Conservation (phyloP, 2,113 vertebrate genomes). For the Rhinoderma darwinii region DNA sequence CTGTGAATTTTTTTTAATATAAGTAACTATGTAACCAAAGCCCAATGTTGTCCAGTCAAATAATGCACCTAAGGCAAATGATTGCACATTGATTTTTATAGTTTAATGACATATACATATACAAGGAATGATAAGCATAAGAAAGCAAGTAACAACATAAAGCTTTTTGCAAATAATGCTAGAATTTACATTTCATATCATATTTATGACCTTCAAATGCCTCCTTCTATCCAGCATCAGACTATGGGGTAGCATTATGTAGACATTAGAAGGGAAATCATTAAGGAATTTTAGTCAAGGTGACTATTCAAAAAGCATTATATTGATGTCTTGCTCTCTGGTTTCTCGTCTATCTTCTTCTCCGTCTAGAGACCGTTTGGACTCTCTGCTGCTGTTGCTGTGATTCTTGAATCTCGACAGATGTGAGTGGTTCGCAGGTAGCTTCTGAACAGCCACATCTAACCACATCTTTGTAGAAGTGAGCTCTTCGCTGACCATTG, state of each 20-base stretch:
- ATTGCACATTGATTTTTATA: constrained; percentile 21
- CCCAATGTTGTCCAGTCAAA: too few species aligned
- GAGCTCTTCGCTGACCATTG: neutral
- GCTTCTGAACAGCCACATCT: constrained; percentile 43
- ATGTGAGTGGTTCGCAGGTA: neutral
- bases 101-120: constrained; percentile 46
- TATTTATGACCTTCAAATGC: neutral
- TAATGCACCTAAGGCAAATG: neutral
- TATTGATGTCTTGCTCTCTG: constrained; percentile 20
- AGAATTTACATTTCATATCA: neutral
- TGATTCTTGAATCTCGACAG: neutral
- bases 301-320: constrained; percentile 16
- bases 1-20: too few species aligned
- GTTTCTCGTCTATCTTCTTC: constrained; percentile 5
- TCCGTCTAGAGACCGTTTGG: neutral
- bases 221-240: neutral
- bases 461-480: constrained; percentile 31
- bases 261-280: constrained; percentile 16
- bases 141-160: constrained; percentile 40
- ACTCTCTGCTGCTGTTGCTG: neutral
- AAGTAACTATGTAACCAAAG: too few species aligned
- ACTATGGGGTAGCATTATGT: constrained; percentile 3
- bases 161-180: constrained; percentile 7
- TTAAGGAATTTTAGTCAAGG: neutral
- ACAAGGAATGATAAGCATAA: constrained; percentile 21